Percentiles rank a stretch among this genome's conserved stretches.
Evolutionary conservation across 23 tunicate genomes (phyloP).

Genomic region (Halocynthia aurantium): DNA sequence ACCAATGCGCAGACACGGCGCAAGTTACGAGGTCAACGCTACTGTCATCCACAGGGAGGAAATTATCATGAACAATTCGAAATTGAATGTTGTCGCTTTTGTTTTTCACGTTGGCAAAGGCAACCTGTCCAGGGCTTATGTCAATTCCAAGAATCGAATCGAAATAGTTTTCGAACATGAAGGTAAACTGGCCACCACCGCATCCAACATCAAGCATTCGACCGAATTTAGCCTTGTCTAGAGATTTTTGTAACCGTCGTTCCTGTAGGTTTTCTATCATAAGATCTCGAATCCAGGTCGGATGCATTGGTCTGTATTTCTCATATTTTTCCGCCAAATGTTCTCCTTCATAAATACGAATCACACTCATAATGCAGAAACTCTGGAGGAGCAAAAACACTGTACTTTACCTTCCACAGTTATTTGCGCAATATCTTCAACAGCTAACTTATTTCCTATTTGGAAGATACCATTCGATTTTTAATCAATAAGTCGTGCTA

Average conservation of each 20-base stretch:
- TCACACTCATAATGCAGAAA: no score
- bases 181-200: constrained; percentile 3
- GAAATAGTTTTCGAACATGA: not conserved
- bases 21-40: not conserved
- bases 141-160: constrained; percentile 1
- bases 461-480: no score
- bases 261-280: not conserved
- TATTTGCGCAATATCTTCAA: no score
- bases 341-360: not conserved
- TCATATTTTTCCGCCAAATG: not conserved
- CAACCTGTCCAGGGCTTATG: not conserved
- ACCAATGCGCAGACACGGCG: not conserved
- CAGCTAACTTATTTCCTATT: no score
- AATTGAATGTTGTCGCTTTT: not conserved
- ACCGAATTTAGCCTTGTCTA: not conserved
- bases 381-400: no score
- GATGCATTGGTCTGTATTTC: constrained; percentile 2
- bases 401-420: no score
- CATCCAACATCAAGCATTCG: constrained; percentile 5
- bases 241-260: not conserved
- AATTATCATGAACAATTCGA: constrained; percentile 1
- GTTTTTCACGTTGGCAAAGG: not conserved
- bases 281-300: not conserved
- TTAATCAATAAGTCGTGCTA: no score
- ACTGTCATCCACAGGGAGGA: not conserved